Conservation (phyloP, 2,888 invertebrate species). For the Baccha elongata region DNA sequence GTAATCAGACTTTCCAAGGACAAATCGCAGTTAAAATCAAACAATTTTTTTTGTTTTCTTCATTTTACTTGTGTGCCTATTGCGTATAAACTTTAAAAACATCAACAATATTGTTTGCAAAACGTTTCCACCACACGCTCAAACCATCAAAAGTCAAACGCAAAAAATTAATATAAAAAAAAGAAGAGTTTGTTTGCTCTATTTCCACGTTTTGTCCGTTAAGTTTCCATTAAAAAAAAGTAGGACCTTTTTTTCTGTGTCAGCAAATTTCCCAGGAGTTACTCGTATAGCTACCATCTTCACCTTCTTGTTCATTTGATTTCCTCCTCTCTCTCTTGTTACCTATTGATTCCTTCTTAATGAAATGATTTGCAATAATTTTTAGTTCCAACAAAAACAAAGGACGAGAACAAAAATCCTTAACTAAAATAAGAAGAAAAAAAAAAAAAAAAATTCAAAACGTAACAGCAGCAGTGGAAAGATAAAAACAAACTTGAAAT, state of each 20-base stretch:
- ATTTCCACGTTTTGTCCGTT: slow-evolving; percentile 2
- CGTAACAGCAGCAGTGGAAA: background rate
- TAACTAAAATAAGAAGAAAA: slow-evolving; percentile 31
- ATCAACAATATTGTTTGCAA: slow-evolving; percentile 48
- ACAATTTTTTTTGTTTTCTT: slow-evolving; percentile 19
- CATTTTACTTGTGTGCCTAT: slow-evolving; percentile 50
- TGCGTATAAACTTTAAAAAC: slow-evolving; percentile 61
- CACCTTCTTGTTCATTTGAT: background rate
- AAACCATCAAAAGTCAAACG: slow-evolving; percentile 38
- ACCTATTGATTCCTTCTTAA: slow-evolving; percentile 60
- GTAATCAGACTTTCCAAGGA: slow-evolving; percentile 44
- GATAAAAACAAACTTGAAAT: slow-evolving; percentile 49
- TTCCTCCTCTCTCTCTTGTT: background rate
- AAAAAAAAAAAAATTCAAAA: slow-evolving; percentile 11
- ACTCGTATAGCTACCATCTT: background rate
- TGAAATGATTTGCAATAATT: slow-evolving; percentile 70
- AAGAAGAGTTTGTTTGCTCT: background rate
- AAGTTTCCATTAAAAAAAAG: slow-evolving; percentile 6
- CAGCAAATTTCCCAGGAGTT: slow-evolving; percentile 10
- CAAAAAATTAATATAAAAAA: slow-evolving; percentile 1
- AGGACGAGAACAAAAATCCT: slow-evolving; percentile 29
- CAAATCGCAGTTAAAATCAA: slow-evolving; percentile 63
- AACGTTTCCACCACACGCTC: too few relatives aligned
- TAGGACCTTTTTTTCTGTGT: slow-evolving; percentile 17
- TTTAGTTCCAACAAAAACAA: slow-evolving; percentile 43